Evolutionary conservation across 2,113 vertebrate species (phyloP), one percentile per base, ranked within the genome.

Genomic region (Aythya baeri): DNA sequence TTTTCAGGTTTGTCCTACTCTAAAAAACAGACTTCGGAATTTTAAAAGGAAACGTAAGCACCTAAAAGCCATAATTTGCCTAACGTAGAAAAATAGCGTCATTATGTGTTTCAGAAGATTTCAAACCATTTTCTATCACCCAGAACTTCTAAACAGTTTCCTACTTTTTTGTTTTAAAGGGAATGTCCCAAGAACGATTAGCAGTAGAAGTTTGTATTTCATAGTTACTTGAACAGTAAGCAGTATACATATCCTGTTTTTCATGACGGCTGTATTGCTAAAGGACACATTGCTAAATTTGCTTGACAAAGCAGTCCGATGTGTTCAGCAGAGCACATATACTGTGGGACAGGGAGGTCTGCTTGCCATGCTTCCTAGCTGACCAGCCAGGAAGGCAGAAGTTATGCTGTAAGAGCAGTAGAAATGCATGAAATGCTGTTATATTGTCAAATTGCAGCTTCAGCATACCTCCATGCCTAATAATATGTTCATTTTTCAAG

Each of bases 1-100:
- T 96, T 92, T 92, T 94, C 71, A 59, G 50, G 52, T 90, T 94
- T 80, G 31, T 55, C 77, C 81, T 84, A 8, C 62, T 70, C 73
- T 13, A 9, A 71, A 87, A 79, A 72, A 65, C 15, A 46, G 34
- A 72, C 31, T 91, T 27, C 3, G 44, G 58, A 71, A n/a, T 31
- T 50, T 89, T 85, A 23, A 91, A 87, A 85, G 67, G 80, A 89
- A 85, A 67, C 7, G 31, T 29, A 82, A 89, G 50, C 36, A 84
- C 80, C 68, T 79, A 52, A 89, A 81, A 92, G 43, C 85, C 13
- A 23, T 38, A 17, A 55, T 79, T 88, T 76, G 9, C 17, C 34
- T 78, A 79, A 70, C 22, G n/a, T 3, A 46, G 58, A 79, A 84
- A 88, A 92, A 73, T 58, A 73, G 13, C 22, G 34, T 91, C 32